Conservation (phyloP, 2,797 vertebrate genomes). For the Adelosebastes latens region DNA sequence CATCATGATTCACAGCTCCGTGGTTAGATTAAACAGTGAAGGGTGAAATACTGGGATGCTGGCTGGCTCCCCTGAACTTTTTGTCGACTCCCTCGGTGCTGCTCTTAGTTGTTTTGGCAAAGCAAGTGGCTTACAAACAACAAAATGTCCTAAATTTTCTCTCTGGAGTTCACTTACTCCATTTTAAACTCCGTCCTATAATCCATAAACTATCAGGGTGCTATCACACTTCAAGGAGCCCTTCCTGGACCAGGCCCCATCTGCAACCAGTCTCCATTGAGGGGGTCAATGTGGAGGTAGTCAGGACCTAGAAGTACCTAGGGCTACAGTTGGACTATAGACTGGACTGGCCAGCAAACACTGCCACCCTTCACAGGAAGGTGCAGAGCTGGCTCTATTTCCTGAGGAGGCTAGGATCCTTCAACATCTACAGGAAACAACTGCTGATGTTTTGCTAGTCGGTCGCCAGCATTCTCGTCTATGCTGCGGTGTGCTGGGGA, state of each 20-base stretch:
- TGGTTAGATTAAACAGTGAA: slow-evolving; percentile 25
- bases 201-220: not conserved
- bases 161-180: slow-evolving; percentile 21
- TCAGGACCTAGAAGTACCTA: too few species aligned
- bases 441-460: too few species aligned
- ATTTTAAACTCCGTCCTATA: slow-evolving; percentile 32
- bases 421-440: too few species aligned
- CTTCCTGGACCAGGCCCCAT: too few species aligned
- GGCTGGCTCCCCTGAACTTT: slow-evolving; percentile 50
- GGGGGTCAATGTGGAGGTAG: not conserved
- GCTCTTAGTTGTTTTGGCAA: slow-evolving; percentile 67
- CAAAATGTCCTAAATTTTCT: slow-evolving; percentile 45
- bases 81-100: slow-evolving; percentile 36
- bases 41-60: slow-evolving; percentile 40
- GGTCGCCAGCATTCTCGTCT: too few species aligned
- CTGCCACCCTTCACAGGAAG: too few species aligned
- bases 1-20: slow-evolving; percentile 44
- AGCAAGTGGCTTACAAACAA: slow-evolving; percentile 20
- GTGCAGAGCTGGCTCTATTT: too few species aligned
- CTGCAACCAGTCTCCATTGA: not conserved
- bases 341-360: too few species aligned
- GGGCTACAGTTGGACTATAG: too few species aligned
- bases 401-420: too few species aligned
- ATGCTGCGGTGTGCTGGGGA: too few species aligned
- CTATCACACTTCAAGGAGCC: too few species aligned